Percentiles rank a stretch among this genome's conserved stretches.
Conservation (phyloP, 2,113 vertebrate genomes). For the Dromaius novaehollandiae region DNA sequence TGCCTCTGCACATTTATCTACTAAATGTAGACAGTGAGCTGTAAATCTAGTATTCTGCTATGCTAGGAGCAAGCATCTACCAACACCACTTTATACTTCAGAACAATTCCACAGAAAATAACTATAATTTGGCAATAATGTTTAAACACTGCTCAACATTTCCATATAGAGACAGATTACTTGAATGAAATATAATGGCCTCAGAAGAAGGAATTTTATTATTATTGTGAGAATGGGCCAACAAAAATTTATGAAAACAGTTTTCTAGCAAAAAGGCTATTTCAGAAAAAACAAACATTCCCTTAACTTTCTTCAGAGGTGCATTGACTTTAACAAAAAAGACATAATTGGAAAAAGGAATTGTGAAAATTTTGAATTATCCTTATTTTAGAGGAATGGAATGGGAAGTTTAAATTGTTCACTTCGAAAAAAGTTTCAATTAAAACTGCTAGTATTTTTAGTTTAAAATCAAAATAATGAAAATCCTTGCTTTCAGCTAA, state of each 20-base stretch:
- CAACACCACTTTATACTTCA: neutral
- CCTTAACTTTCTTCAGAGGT: neutral
- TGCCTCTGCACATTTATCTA: constrained; percentile 40
- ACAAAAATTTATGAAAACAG: neutral
- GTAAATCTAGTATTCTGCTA: neutral
- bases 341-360: neutral
- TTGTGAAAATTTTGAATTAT: neutral
- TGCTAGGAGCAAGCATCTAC: neutral
- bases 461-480: neutral
- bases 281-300: neutral
- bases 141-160: neutral
- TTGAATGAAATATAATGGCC: neutral
- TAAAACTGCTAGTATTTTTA: neutral
- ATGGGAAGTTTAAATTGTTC: neutral
- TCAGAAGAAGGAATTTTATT: neutral
- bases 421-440: neutral
- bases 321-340: neutral
- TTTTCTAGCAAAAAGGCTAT: neutral
- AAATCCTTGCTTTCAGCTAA: neutral
- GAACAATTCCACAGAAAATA: neutral
- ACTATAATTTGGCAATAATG: neutral
- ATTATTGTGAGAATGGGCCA: neutral
- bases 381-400: neutral
- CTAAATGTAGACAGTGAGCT: neutral
- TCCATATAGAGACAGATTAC: neutral